A percentile compares a stretch with the other conserved stretches of the same genome.
Evolutionary conservation across 2,797 vertebrate genomes (phyloP).

Genomic region (Coregonus suidteri): DNA sequence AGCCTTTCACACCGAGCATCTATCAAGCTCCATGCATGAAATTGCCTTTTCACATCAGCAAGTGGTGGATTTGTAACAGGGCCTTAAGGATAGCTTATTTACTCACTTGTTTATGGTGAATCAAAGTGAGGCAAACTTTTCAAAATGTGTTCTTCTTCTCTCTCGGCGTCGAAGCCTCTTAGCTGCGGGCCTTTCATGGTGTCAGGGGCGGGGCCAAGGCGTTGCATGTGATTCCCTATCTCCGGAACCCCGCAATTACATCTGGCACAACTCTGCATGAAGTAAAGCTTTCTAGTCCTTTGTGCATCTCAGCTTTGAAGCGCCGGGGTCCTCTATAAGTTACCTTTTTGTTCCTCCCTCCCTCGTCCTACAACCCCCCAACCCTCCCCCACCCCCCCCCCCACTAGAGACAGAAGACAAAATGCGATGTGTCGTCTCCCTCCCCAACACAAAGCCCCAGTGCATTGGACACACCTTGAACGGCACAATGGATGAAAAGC

Average conservation of each 20-base stretch:
- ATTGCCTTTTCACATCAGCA: slow-evolving; percentile 57
- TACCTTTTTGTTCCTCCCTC: slow-evolving; percentile 70
- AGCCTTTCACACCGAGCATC: slow-evolving; percentile 55
- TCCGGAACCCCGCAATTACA: slow-evolving; percentile 80
- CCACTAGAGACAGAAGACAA: slow-evolving; percentile 75
- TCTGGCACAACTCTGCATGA: slow-evolving; percentile 82
- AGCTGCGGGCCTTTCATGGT: slow-evolving; percentile 66
- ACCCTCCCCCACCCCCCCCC: slow-evolving; percentile 39
- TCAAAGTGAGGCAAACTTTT: slow-evolving; percentile 72
- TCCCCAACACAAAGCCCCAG: slow-evolving; percentile 72
- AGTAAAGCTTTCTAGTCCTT: slow-evolving; percentile 79
- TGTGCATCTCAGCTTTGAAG: slow-evolving; percentile 78
- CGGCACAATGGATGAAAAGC: slow-evolving; percentile 82
- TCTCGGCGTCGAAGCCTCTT: slow-evolving; percentile 58
- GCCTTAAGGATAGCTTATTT: slow-evolving; percentile 69
- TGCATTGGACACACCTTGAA: slow-evolving; percentile 85
- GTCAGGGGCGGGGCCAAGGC: slow-evolving; percentile 62
- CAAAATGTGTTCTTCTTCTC: slow-evolving; percentile 41
- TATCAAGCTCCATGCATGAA: slow-evolving; percentile 61
- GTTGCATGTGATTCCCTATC: slow-evolving; percentile 64
- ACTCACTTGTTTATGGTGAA: slow-evolving; percentile 69
- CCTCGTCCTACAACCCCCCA: neutral
- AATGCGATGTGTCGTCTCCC: slow-evolving; percentile 80
- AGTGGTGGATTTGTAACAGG: slow-evolving; percentile 62
- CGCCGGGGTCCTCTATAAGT: slow-evolving; percentile 72